These are phyloP conservation scores for Elmis aenea DNA, from an alignment of 2,888 invertebrate species.

Conservation along the genomic window DNA sequence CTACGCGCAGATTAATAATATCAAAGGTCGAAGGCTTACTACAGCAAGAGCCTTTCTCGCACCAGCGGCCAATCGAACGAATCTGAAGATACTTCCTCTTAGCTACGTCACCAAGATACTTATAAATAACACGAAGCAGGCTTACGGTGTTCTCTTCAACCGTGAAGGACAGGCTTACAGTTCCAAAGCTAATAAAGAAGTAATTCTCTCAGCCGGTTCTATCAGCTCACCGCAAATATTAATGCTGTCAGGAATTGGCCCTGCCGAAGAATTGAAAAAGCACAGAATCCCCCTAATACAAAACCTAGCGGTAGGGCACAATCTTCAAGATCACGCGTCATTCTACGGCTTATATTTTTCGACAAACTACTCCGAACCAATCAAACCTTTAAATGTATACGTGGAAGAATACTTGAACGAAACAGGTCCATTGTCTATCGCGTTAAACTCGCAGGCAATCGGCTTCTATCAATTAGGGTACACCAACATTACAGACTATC, in stretches of 20 bases:
- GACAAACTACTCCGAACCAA: slow-evolving; percentile 15
- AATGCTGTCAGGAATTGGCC: no score
- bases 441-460: slow-evolving; percentile 15
- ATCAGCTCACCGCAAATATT: no score
- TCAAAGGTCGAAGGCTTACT: slow-evolving; percentile 55
- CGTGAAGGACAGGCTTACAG: no score
- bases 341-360: slow-evolving; percentile 22
- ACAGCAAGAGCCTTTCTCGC: slow-evolving; percentile 58
- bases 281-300: slow-evolving; percentile 56
- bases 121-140: slow-evolving; percentile 44
- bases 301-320: slow-evolving; percentile 56
- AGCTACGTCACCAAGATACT: slow-evolving; percentile 42
- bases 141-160: no score
- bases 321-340: slow-evolving; percentile 28
- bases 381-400: slow-evolving; percentile 5
- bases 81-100: slow-evolving; percentile 56
- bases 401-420: slow-evolving; percentile 22
- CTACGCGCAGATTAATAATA: slow-evolving; percentile 56
- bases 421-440: slow-evolving; percentile 20
- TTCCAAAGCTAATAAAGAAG: no score
- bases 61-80: slow-evolving; percentile 48
- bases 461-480: slow-evolving; percentile 12
- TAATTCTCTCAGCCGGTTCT: no score
- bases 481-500: slow-evolving; percentile 7
- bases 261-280: no score